Evolutionary conservation across 2,888 invertebrate species (phyloP).

Genomic region (Unio pictorum): DNA sequence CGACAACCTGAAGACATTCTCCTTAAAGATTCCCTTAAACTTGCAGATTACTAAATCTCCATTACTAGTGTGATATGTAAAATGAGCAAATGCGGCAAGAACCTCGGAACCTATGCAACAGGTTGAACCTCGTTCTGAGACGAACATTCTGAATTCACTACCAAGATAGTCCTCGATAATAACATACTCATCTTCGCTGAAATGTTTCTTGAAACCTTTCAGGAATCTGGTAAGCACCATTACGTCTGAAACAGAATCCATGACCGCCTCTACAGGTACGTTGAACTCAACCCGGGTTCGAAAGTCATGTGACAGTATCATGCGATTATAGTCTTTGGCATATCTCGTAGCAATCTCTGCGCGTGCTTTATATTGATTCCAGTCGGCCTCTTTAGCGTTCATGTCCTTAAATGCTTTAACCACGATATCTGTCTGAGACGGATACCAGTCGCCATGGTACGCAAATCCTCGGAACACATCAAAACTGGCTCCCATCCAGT

Average conservation of each 20-base stretch:
- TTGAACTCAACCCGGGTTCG: conserved; percentile 12
- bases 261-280: conserved; percentile 21
- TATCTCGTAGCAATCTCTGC: conserved; percentile 12
- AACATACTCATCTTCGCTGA: conserved; percentile 27
- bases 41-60: conserved; percentile 20
- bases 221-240: conserved; percentile 24
- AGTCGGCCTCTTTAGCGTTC: conserved; percentile 13
- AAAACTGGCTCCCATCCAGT: conserved; percentile 21
- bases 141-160: conserved; percentile 27
- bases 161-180: conserved; percentile 29
- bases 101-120: conserved; percentile 13
- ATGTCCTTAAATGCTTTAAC: conserved; percentile 22
- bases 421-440: conserved; percentile 23
- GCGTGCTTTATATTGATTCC: conserved; percentile 15
- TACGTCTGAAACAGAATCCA: conserved; percentile 33
- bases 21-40: conserved; percentile 20
- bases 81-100: conserved; percentile 27
- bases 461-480: conserved; percentile 22
- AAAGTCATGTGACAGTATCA: conserved; percentile 4
- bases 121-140: conserved; percentile 12
- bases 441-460: conserved; percentile 20
- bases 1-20: conserved; percentile 20
- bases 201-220: conserved; percentile 26
- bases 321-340: conserved; percentile 15
- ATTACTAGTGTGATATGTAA: conserved; percentile 16